phyloP scores from a whole-genome alignment of 1,140 invertebrate species.

The Drosophila burlai region DNA sequence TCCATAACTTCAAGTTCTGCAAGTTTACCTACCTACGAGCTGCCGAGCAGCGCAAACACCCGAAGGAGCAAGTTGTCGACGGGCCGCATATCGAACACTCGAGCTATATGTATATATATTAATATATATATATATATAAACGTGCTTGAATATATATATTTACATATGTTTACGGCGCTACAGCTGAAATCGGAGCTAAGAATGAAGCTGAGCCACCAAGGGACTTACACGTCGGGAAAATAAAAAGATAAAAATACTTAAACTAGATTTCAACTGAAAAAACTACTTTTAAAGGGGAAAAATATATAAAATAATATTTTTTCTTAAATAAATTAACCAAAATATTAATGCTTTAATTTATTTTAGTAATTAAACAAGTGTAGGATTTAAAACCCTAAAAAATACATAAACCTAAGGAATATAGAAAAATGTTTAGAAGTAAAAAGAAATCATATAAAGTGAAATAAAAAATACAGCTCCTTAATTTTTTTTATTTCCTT shows the following conservation, averaged over 20 bases:
- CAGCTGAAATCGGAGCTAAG: conserved; percentile 38
- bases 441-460: too few species aligned
- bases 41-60: conserved; percentile 11
- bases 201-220: conserved; percentile 14
- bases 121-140: not conserved
- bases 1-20: conserved; percentile 82
- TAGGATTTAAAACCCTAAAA: too few species aligned
- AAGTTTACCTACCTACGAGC: conserved; percentile 64
- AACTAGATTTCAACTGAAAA: not conserved
- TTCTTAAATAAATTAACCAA: too few species aligned
- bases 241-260: not conserved
- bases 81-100: conserved; percentile 73
- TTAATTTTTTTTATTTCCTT: too few species aligned
- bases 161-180: conserved; percentile 17
- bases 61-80: conserved; percentile 40
- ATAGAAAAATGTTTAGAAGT: too few species aligned
- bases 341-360: not conserved
- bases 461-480: too few species aligned
- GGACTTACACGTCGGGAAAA: not conserved
- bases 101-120: conserved; percentile 30
- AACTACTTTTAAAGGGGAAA: not conserved
- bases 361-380: not conserved
- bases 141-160: not conserved
- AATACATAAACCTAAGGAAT: too few species aligned
- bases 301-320: too few species aligned